These are phyloP conservation scores for Aplodontia rufa DNA, from an alignment of 2,113 vertebrate species.

Conservation along the genomic window DNA sequence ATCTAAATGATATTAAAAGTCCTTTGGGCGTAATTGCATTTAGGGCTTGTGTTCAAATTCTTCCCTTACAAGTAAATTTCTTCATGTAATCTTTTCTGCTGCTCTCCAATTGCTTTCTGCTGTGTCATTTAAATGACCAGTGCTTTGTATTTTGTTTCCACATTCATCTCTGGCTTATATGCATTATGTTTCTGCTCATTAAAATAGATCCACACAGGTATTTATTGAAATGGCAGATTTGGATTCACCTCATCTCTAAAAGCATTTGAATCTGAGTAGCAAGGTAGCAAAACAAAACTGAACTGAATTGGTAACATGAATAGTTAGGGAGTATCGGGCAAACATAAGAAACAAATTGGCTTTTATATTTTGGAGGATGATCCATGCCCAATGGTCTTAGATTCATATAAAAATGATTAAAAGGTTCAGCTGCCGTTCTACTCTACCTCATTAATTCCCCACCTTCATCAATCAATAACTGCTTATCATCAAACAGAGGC, in stretches of 20 bases:
- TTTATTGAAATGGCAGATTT: not conserved
- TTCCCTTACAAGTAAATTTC: not conserved
- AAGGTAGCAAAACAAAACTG: constrained; percentile 16
- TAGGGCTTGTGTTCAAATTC: not conserved
- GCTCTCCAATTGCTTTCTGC: not conserved
- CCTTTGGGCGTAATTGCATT: not conserved
- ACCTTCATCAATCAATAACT: not conserved
- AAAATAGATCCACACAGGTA: not conserved
- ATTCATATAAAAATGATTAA: not conserved
- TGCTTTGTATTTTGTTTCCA: not conserved
- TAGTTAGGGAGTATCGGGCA: not conserved
- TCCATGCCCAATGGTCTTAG: not conserved
- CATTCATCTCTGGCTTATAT: not conserved
- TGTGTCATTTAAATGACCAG: not conserved
- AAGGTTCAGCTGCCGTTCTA: not conserved
- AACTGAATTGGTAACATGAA: not conserved
- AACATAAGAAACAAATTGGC: not conserved
- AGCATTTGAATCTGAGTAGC: not conserved
- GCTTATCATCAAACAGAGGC: not conserved
- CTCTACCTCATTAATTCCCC: not conserved
- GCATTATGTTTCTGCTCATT: not conserved
- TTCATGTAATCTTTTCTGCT: not conserved
- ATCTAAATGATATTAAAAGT: not conserved
- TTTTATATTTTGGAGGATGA: not conserved
- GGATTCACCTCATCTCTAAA: not conserved